Base-by-base conservation (phyloP, 1,140 invertebrate species). In the Trichonephila clavata region DNA sequence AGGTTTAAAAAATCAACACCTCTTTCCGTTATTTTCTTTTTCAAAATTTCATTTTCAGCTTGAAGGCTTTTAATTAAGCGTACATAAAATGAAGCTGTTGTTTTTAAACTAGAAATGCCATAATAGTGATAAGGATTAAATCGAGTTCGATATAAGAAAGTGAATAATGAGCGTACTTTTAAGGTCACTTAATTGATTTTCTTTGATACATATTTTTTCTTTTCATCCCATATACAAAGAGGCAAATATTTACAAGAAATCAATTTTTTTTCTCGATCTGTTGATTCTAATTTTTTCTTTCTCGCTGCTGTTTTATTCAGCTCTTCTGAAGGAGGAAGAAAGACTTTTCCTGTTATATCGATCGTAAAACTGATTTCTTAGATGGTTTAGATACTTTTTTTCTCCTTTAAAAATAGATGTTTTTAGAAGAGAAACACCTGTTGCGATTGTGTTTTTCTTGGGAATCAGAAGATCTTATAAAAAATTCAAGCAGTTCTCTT, bases 351-450 rank as follows among this genome's bases (percentile, higher is more conserved):
- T 60, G 63, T 5, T 65, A 81, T 90, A 90, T 90, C 77, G 89
- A 90, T 90, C 89, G 89, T n/a, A 90, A 81, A 90, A 71, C 77
- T 90, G 89, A 90, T 90, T 90, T 90, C 89, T 81, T 43, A 27
- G 21, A 81, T 60, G 89, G 6, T 90, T 90, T 61, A 90, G 89
- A 81, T 90, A 90, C 59, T 61, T 81, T 80, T 57, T 68, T 71
- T 13, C 27, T 16, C 24, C 71, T 43, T 71, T 27, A 89, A 77
- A 89, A 89, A 57, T 71, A 89, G 68, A 77, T 32, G 32, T 39
- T 27, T 89, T 71, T 39, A 59, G 65, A 89, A 50, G 63, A 27
- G 21, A 77, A 89, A 89, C 87, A 77, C 87, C 87, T 89, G 87
- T 89, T 89, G 87, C 65, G 32, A 59, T 18, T 80, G 16, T 43